Percentiles rank a stretch among this genome's conserved stretches.
phyloP scores from a whole-genome alignment of 1,140 invertebrate species.

The Trichonephila inaurata region DNA sequence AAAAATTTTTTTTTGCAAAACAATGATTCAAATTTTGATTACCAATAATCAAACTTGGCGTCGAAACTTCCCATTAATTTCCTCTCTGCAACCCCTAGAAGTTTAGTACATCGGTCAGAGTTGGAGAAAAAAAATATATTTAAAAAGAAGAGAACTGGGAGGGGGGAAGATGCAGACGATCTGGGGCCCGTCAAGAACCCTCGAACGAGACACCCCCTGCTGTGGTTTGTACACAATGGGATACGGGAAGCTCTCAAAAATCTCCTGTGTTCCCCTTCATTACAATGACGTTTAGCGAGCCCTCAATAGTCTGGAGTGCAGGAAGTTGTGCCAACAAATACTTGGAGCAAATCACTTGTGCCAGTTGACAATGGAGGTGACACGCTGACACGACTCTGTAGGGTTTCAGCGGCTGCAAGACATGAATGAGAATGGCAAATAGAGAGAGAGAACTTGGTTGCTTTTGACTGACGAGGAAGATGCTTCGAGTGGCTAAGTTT shows the following conservation, averaged over 20 bases:
- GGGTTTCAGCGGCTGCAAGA: conserved; percentile 2
- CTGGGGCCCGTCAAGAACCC: conserved; percentile 55
- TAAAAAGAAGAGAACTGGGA: background rate
- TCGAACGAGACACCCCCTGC: conserved; percentile 66
- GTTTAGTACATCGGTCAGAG: background rate
- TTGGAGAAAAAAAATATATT: background rate
- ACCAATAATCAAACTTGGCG: background rate
- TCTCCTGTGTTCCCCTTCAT: conserved; percentile 17
- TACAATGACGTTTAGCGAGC: conserved; percentile 68
- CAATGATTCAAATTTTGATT: background rate
- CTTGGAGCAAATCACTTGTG: conserved; percentile 72
- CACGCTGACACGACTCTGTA: conserved; percentile 33
- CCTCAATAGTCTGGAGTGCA: conserved; percentile 65
- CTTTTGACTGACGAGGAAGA: background rate
- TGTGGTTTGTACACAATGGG: conserved; percentile 67
- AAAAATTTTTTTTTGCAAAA: too few species aligned
- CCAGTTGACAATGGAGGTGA: conserved; percentile 65
- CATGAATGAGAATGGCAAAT: conserved; percentile 58
- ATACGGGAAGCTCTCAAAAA: conserved; percentile 47
- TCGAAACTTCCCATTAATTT: background rate
- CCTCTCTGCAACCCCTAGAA: background rate
- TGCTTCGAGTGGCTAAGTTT: background rate
- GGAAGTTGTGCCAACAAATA: conserved; percentile 75
- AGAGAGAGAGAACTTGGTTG: background rate
- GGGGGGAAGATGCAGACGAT: conserved; percentile 53